Evolutionary conservation across 2,797 vertebrate genomes (phyloP).

Genomic region (Ptychobarbus kaznakovi): DNA sequence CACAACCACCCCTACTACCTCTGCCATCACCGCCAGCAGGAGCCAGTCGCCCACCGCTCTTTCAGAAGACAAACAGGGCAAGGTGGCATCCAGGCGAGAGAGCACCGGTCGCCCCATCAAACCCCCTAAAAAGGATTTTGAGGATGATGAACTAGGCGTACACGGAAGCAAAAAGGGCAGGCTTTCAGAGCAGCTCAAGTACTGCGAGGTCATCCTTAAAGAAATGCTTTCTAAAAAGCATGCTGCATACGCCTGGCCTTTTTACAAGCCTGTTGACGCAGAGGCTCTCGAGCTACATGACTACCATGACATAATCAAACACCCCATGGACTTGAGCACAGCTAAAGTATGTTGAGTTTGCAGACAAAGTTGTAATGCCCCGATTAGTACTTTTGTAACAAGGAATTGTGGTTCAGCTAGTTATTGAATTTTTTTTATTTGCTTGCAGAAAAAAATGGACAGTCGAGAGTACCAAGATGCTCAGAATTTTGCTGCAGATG

Average conservation of each 20-base stretch:
- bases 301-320: constrained; percentile 97
- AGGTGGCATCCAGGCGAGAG: constrained; percentile 79
- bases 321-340: constrained; percentile 97
- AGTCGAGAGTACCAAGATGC: constrained; percentile 89
- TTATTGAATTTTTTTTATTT: constrained; percentile 43
- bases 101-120: constrained; percentile 81
- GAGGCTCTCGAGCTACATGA: constrained; percentile 91
- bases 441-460: constrained; percentile 92
- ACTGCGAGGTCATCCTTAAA: constrained; percentile 89
- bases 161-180: constrained; percentile 77
- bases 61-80: constrained; percentile 82
- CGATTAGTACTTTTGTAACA: neutral
- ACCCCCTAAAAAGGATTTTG: constrained; percentile 81
- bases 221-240: constrained; percentile 97
- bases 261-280: constrained; percentile 92
- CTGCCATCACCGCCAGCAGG: constrained; percentile 79
- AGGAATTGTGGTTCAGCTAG: no score
- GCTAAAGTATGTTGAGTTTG: constrained; percentile 82
- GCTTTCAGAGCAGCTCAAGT: constrained; percentile 85
- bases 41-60: constrained; percentile 78
- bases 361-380: neutral
- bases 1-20: constrained; percentile 81
- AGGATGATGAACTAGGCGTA: constrained; percentile 78
- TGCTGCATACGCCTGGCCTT: constrained; percentile 91
- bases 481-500: constrained; percentile 89